Base-by-base conservation (phyloP, 2,888 invertebrate species). In the Perithous albicinctus region DNA sequence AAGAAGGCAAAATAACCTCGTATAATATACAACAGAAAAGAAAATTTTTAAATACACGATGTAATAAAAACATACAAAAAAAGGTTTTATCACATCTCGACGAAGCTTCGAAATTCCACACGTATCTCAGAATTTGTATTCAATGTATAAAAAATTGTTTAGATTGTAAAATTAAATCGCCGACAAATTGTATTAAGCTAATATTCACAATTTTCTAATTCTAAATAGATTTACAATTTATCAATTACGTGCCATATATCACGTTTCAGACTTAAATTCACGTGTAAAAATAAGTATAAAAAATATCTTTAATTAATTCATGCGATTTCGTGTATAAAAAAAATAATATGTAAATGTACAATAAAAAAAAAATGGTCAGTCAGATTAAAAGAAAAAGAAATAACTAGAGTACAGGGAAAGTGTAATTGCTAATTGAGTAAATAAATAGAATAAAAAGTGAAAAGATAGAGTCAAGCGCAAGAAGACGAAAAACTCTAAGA, bases 311-410 rank as follows among this genome's bases (percentile, higher is more conserved):
- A 18, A n/a, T n/a, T n/a, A n/a, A n/a, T n/a, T 6, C 48, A 26
- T 64, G 70, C 29, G 26, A 64, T 23, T 26, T 64, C 29, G 80
- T 80, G 75, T 66, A 18, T 46, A 20, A 20, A 20, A 6, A 76
- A 72, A 66, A n/a, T n/a, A 46, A 70, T 54, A 74, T 75, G 46
- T 70, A 63, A 43, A 48, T 29, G 76, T 69, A 35, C 63, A 69
- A 72, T 74, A 72, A 77, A 76, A n/a, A n/a, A n/a, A n/a, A n/a
- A n/a, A n/a, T n/a, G n/a, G n/a, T n/a, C n/a, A n/a, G n/a, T n/a
- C n/a, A n/a, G n/a, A n/a, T n/a, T n/a, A n/a, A n/a, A n/a, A n/a
- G n/a, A n/a, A n/a, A n/a, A n/a, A n/a, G n/a, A n/a, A n/a, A n/a
- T n/a, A n/a, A n/a, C n/a, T n/a, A n/a, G n/a, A n/a, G n/a, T n/a